These are phyloP conservation scores for Porphyrio hochstetteri DNA, from an alignment of 2,113 vertebrate species.

Conservation along the genomic window DNA sequence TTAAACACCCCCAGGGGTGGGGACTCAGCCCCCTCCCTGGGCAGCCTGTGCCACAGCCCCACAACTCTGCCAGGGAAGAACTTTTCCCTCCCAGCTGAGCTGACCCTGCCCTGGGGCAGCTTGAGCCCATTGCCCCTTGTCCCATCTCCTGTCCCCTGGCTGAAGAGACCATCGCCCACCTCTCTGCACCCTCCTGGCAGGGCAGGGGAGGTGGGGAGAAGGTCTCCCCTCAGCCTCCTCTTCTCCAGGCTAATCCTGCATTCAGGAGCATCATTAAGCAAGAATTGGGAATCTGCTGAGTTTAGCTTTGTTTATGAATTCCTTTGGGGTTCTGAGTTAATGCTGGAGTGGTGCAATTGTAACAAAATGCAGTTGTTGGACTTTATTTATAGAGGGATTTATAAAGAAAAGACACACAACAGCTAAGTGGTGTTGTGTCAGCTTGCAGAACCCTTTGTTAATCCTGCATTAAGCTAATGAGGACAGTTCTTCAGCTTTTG, in stretches of 20 bases:
- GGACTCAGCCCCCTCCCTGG: no score
- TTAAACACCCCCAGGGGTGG: no score
- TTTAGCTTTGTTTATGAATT: not conserved
- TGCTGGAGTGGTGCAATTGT: not conserved
- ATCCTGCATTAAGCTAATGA: not conserved
- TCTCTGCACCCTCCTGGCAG: no score
- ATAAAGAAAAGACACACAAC: not conserved
- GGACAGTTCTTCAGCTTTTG: not conserved
- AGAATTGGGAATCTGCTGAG: not conserved
- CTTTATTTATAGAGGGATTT: not conserved
- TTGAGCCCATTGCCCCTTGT: no score
- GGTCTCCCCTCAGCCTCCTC: no score
- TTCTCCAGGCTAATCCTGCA: not conserved
- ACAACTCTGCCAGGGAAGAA: no score
- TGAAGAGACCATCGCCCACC: no score
- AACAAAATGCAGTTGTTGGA: not conserved
- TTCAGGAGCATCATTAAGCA: fast-evolving
- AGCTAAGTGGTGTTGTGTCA: not conserved
- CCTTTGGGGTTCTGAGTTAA: not conserved
- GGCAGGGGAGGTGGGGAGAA: no score
- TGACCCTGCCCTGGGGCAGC: no score
- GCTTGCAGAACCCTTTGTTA: not conserved
- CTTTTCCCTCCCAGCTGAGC: no score
- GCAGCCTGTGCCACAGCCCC: no score
- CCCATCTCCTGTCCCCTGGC: no score